phyloP scores from a whole-genome alignment of 2,888 invertebrate genomes.

The Mycalesis mineus region DNA sequence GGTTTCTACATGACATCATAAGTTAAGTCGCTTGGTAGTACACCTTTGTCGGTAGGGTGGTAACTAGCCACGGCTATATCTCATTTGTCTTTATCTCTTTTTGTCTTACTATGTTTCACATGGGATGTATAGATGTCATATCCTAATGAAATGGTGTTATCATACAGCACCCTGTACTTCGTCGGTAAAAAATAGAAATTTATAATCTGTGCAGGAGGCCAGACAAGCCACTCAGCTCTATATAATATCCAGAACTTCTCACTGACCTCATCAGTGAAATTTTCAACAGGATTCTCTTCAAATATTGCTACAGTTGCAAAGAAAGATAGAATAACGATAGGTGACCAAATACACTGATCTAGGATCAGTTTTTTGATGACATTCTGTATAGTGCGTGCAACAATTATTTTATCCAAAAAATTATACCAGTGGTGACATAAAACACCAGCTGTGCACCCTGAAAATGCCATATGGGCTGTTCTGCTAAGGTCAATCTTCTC shows the following conservation, averaged over 20 bases:
- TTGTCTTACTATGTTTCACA: conserved; percentile 80
- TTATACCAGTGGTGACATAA: conserved; percentile 94
- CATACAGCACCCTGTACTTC: conserved; percentile 91
- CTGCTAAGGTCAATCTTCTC: conserved; percentile 79
- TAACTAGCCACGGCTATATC: neutral
- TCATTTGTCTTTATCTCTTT: conserved; percentile 28
- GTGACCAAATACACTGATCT: conserved; percentile 92
- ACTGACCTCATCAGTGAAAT: conserved; percentile 83
- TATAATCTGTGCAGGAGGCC: conserved; percentile 95
- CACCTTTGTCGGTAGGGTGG: no score
- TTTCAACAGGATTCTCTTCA: conserved; percentile 80
- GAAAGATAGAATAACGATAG: conserved; percentile 87
- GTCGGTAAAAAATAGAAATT: conserved; percentile 94
- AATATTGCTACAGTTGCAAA: conserved; percentile 86
- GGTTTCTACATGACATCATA: no score
- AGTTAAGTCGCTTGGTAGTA: no score
- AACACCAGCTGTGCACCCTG: conserved; percentile 88
- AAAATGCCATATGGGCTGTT: conserved; percentile 87
- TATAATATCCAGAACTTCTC: conserved; percentile 88
- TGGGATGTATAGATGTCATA: conserved; percentile 93
- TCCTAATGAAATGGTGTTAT: conserved; percentile 90
- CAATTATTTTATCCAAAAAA: conserved; percentile 84
- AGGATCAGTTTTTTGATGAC: conserved; percentile 88
- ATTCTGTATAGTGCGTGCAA: conserved; percentile 82
- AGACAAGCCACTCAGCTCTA: conserved; percentile 93